Percentiles rank a stretch among this genome's conserved stretches.
These are phyloP conservation scores for Phataginus tetradactyla DNA, from an alignment of 2,797 vertebrate species.

Conservation along the genomic window DNA sequence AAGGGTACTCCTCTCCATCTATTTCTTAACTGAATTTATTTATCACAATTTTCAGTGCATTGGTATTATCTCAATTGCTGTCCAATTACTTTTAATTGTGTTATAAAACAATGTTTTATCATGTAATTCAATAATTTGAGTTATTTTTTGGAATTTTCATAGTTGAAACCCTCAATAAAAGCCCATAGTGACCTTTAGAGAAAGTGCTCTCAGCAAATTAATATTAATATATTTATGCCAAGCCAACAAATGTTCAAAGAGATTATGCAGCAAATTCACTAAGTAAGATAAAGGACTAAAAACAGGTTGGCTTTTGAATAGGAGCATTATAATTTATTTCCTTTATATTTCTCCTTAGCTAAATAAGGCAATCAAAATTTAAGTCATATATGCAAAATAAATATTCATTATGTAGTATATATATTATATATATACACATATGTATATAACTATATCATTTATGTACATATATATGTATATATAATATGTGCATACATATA, in stretches of 20 bases:
- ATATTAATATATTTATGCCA: constrained; percentile 9
- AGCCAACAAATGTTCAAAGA: neutral
- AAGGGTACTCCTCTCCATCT: neutral
- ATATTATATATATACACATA: too few species aligned
- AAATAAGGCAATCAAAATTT: neutral
- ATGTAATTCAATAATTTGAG: neutral
- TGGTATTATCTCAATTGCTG: neutral
- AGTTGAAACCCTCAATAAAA: neutral
- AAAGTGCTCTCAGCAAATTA: neutral
- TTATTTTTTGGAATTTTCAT: neutral
- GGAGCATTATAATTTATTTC: neutral
- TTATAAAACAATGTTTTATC: neutral
- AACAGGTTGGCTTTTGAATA: neutral
- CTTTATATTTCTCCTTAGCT: neutral
- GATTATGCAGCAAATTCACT: neutral
- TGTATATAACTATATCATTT: too few species aligned
- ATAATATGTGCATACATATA: neutral
- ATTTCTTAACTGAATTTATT: neutral
- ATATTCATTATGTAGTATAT: too few species aligned
- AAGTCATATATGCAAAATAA: neutral
- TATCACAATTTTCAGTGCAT: neutral
- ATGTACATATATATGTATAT: too few species aligned
- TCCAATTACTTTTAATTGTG: neutral
- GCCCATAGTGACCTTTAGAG: neutral
- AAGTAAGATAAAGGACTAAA: neutral